These are phyloP conservation scores for Otis tarda DNA, from an alignment of 2,113 vertebrate species.

Conservation along the genomic window DNA sequence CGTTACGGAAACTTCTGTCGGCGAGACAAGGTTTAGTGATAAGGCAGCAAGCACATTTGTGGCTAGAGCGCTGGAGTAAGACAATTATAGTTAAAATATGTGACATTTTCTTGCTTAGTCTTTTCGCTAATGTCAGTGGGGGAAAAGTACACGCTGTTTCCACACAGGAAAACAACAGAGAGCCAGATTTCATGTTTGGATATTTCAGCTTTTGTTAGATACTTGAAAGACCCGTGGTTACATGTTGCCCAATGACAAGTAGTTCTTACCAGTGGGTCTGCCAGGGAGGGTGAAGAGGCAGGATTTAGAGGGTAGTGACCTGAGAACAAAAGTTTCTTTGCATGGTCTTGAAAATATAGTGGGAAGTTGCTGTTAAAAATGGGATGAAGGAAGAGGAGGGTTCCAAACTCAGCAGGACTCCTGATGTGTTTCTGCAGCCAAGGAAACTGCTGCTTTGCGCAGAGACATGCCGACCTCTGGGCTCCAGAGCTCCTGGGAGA, in stretches of 20 bases:
- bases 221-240: neutral
- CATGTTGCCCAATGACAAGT: neutral
- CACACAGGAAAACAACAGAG: neutral
- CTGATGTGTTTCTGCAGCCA: neutral
- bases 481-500: neutral
- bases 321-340: neutral
- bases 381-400: neutral
- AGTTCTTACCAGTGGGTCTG: neutral
- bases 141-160: neutral
- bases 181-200: neutral
- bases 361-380: neutral
- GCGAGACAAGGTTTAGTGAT: neutral
- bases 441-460: neutral
- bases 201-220: neutral
- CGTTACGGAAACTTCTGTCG: neutral
- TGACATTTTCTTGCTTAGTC: neutral
- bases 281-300: neutral
- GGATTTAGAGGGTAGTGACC: neutral
- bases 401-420: neutral
- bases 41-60: neutral
- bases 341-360: neutral
- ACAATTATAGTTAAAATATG: neutral
- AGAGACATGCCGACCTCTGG: neutral
- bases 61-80: neutral
- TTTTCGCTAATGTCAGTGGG: neutral